These are phyloP conservation scores for Montipora sp. DNA, from an alignment of 64 coral and sea anemone genomes.

Conservation along the genomic window DNA sequence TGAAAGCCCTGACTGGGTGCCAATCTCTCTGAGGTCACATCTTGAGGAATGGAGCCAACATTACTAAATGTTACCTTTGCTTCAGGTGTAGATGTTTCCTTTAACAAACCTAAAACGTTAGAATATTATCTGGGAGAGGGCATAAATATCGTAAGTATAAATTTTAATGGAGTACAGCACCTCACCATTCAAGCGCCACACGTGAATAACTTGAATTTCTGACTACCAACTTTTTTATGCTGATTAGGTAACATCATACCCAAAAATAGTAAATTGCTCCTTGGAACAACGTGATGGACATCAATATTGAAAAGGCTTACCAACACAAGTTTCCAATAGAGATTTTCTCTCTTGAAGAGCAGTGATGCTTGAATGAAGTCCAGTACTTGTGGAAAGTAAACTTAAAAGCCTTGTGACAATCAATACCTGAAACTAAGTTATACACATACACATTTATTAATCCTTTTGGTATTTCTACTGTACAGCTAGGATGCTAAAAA, in stretches of 20 bases:
- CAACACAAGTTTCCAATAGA: conserved; percentile 18
- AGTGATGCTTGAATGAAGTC: conserved; percentile 10
- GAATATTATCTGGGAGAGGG: not conserved
- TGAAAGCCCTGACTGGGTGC: conserved; percentile 93
- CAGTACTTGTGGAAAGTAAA: conserved; percentile 16
- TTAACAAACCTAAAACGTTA: conserved; percentile 63
- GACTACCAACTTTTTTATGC: no score
- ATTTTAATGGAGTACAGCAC: not conserved
- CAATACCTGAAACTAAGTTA: conserved; percentile 39
- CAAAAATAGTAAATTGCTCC: no score
- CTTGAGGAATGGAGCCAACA: conserved; percentile 19
- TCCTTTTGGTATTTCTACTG: no score
- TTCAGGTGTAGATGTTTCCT: conserved; percentile 60
- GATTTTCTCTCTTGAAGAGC: conserved; percentile 18
- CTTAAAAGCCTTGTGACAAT: conserved; percentile 24
- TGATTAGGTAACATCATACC: no score
- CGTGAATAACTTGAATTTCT: no score
- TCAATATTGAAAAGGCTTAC: not conserved
- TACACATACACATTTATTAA: no score
- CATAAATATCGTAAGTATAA: not conserved
- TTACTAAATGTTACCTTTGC: conserved; percentile 48
- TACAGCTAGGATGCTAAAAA: no score
- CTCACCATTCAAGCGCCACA: no score
- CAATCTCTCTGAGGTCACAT: conserved; percentile 62
- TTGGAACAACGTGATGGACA: not conserved